Evolutionary conservation across 1,140 invertebrate species (phyloP).

Genomic region (Gyrodactylus salaris): DNA sequence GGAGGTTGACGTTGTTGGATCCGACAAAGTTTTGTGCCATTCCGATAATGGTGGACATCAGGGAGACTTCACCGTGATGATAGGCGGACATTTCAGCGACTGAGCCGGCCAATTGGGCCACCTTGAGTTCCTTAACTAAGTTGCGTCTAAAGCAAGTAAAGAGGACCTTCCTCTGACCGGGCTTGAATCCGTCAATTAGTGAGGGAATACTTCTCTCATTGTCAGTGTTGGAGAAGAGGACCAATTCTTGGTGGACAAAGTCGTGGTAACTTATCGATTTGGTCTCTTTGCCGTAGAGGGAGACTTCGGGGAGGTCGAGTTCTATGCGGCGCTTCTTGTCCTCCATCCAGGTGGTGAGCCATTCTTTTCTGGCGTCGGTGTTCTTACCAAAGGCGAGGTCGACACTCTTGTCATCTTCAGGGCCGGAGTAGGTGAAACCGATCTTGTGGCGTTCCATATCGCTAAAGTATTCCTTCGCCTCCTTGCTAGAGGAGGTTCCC

Average conservation of each 20-base stretch:
- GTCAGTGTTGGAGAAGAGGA: conserved; percentile 80
- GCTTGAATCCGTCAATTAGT: conserved; percentile 73
- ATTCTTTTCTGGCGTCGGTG: conserved; percentile 60
- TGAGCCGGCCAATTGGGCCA: conserved; percentile 77
- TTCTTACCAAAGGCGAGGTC: conserved; percentile 24
- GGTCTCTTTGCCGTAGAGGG: conserved; percentile 60
- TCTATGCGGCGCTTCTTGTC: conserved; percentile 38
- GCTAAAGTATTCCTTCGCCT: conserved; percentile 90
- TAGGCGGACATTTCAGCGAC: conserved; percentile 81
- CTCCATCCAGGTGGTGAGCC: conserved; percentile 29
- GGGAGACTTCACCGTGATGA: conserved; percentile 74
- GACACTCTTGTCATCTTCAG: conserved; percentile 3
- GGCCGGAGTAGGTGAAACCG: conserved; percentile 37
- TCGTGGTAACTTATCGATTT: conserved; percentile 48
- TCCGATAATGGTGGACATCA: conserved; percentile 78
- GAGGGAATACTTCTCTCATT: conserved; percentile 78
- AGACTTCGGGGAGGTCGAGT: conserved; percentile 45
- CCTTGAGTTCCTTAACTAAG: conserved; percentile 77
- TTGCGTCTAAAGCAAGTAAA: conserved; percentile 78
- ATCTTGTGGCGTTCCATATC: conserved; percentile 77
- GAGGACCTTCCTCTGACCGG: conserved; percentile 67
- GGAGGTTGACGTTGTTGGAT: conserved; percentile 79
- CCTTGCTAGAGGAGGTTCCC: conserved; percentile 62
- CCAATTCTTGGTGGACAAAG: conserved; percentile 82
- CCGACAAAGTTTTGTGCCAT: conserved; percentile 41